A percentile compares a stretch with the other conserved stretches of the same genome.
These are phyloP conservation scores for Anarsia innoxiella DNA, from an alignment of 2,888 invertebrate genomes.

Conservation along the genomic window DNA sequence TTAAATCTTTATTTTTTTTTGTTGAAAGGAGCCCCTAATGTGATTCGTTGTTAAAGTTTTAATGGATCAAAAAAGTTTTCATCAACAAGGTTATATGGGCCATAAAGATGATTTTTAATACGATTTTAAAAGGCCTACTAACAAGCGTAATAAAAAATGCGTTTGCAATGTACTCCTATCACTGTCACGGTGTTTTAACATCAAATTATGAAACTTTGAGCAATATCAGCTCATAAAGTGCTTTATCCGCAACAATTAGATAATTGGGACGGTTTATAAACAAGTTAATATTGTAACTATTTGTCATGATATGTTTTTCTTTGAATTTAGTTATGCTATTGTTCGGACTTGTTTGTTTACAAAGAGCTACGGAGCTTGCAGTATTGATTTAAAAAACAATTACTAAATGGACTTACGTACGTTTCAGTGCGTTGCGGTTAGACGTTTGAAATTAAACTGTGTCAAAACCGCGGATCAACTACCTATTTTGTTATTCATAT, in stretches of 20 bases:
- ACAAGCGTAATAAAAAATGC: neutral
- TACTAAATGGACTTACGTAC: too few species aligned
- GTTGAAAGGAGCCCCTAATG: neutral
- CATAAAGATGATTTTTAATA: neutral
- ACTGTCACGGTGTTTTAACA: constrained; percentile 13
- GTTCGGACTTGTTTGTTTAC: too few species aligned
- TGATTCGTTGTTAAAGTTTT: neutral
- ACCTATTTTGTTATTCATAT: too few species aligned
- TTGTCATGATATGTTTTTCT: neutral
- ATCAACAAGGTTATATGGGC: neutral
- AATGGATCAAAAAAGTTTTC: too few species aligned
- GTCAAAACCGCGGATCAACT: too few species aligned
- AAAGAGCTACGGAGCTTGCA: too few species aligned
- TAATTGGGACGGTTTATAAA: constrained; percentile 1
- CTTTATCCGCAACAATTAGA: constrained; percentile 6
- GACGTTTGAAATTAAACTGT: too few species aligned
- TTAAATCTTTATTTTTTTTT: neutral
- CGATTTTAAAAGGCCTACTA: neutral
- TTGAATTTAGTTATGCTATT: too few species aligned
- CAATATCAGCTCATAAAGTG: neutral
- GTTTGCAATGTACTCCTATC: neutral
- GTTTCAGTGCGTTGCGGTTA: too few species aligned
- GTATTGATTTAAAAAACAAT: too few species aligned
- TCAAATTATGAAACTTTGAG: constrained; percentile 10
- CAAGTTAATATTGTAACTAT: neutral